phyloP scores from a whole-genome alignment of 1,140 invertebrate genomes.

The Trichonephila inaurata region DNA sequence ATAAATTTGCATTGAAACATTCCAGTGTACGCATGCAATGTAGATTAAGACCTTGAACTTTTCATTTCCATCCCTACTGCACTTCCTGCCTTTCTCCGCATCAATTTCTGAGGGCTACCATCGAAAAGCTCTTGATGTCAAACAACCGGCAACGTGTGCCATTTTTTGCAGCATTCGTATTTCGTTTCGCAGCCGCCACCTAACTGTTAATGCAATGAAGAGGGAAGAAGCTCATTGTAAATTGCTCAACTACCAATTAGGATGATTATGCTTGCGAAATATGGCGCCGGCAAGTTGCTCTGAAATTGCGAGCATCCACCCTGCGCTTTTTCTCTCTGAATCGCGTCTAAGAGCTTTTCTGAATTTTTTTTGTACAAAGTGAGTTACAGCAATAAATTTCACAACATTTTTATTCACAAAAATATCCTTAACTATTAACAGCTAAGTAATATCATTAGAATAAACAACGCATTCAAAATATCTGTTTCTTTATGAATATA shows the following conservation, averaged over 20 bases:
- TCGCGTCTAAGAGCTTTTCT: too few relatives aligned
- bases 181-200: neutral
- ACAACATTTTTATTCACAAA: too few relatives aligned
- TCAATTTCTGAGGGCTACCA: slow-evolving; percentile 3
- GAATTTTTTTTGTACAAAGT: too few relatives aligned
- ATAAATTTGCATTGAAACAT: neutral
- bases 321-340: too few relatives aligned
- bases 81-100: slow-evolving; percentile 6
- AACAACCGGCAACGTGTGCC: neutral
- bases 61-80: neutral
- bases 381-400: too few relatives aligned
- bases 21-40: neutral
- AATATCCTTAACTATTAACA: too few relatives aligned
- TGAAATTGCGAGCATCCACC: neutral
- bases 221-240: slow-evolving; percentile 64
- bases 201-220: slow-evolving; percentile 52
- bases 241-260: slow-evolving; percentile 41
- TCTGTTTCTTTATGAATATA: too few relatives aligned
- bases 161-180: neutral
- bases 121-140: neutral
- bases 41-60: slow-evolving; percentile 20
- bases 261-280: slow-evolving; percentile 14
- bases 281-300: slow-evolving; percentile 15
- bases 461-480: too few relatives aligned
- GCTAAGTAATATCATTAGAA: too few relatives aligned